Evolutionary conservation across 2,888 invertebrate genomes (phyloP).

Genomic region (Phragmatobia fuliginosa): DNA sequence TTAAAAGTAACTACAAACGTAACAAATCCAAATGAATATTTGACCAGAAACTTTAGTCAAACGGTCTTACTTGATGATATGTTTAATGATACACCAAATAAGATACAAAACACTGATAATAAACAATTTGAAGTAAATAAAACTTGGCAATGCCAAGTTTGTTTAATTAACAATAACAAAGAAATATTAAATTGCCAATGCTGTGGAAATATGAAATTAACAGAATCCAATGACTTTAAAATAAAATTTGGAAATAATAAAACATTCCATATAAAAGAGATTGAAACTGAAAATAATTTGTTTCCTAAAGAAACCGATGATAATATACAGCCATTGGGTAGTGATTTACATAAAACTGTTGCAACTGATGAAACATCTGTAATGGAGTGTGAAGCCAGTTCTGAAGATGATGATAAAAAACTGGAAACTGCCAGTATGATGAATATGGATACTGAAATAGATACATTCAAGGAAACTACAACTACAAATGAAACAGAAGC

Average conservation of each 20-base stretch:
- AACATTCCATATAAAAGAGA: conserved; percentile 10
- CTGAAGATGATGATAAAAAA: conserved; percentile 18
- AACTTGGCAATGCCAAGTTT: conserved; percentile 65
- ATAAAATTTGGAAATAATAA: conserved; percentile 42
- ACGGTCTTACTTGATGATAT: conserved; percentile 51
- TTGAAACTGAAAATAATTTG: background rate
- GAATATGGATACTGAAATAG: conserved; percentile 33
- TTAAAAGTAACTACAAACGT: background rate
- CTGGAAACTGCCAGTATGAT: conserved; percentile 5
- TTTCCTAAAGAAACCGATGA: background rate
- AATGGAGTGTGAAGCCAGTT: conserved; percentile 11
- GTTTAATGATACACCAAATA: background rate
- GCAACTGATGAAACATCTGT: conserved; percentile 14
- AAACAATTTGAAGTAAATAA: background rate
- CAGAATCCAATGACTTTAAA: conserved; percentile 31
- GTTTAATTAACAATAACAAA: conserved; percentile 56
- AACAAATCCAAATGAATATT: conserved; percentile 1
- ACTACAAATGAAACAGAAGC: conserved; percentile 28
- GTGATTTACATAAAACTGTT: background rate
- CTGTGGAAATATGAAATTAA: conserved; percentile 56
- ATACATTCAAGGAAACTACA: background rate
- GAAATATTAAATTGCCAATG: conserved; percentile 60
- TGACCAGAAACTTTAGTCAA: conserved; percentile 26
- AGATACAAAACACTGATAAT: background rate
- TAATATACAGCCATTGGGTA: background rate